These are phyloP conservation scores for Pachydiplax longipennis DNA, from an alignment of 2,888 invertebrate species.

Conservation along the genomic window DNA sequence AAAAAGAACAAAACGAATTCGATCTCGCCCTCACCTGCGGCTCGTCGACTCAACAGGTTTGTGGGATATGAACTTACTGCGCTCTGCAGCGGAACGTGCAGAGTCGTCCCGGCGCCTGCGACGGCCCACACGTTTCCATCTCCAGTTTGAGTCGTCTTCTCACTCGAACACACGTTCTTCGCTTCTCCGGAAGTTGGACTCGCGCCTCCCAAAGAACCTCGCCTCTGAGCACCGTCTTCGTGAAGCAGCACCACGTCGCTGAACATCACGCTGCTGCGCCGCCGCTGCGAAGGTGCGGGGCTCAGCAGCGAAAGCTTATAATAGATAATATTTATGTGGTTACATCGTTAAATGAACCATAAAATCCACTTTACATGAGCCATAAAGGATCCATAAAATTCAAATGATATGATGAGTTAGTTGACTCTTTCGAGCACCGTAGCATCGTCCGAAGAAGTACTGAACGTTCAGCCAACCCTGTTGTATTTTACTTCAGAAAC, in stretches of 20 bases:
- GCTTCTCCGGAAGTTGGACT: conserved; percentile 47
- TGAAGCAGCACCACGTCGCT: conserved; percentile 84
- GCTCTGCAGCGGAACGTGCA: conserved; percentile 17
- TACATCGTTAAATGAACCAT: not conserved
- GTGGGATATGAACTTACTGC: not conserved
- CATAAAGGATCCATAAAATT: no score
- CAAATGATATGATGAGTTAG: not conserved
- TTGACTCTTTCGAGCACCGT: not conserved
- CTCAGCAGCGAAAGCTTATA: conserved; percentile 12
- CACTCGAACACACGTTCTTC: conserved; percentile 78
- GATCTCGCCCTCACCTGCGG: not conserved
- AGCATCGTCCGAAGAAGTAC: no score
- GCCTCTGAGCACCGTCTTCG: conserved; percentile 59
- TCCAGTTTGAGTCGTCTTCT: conserved; percentile 89
- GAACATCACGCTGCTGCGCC: conserved; percentile 88
- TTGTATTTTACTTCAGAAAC: no score
- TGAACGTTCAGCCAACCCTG: no score
- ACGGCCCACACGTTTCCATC: conserved; percentile 51
- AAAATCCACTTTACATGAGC: no score
- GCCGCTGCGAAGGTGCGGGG: conserved; percentile 57
- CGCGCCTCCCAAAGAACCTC: conserved; percentile 50
- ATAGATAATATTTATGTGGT: not conserved
- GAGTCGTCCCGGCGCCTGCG: not conserved
- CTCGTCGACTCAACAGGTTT: not conserved
- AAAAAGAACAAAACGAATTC: no score